Base-by-base conservation (phyloP, 2,888 invertebrate genomes). In the Drosophila gaucha region DNA sequence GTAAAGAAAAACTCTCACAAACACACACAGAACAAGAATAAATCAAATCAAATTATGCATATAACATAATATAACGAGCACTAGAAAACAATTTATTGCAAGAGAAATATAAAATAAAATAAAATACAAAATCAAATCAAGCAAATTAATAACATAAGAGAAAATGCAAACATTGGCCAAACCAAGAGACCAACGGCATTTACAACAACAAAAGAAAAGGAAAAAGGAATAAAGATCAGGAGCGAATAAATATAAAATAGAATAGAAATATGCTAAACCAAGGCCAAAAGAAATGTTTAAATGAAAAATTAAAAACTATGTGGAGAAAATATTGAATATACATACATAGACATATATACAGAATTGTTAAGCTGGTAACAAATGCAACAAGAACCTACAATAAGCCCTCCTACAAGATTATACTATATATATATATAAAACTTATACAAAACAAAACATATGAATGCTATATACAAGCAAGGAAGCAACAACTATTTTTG, bases 151-250 rank as follows among this genome's bases (percentile, higher is more conserved):
- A 43, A n/a, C 26, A 24, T n/a, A 55, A 39, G 38, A 39, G 18
- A 14, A 65, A 76, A 76, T 72, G 62, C 77, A 44, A 80, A 67
- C 58, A 60, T 85, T 85, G 86, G 67, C 71, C 71, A 70, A 65
- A 78, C 44, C 39, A 66, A 65, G 57, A 77, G 80, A 80, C 86
- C 80, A 80, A 80, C 63, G 36, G 80, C 86, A 80, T 86, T 71
- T 74, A 60, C 58, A 46, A 72, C 33, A 47, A 60, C 30, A 52
- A 55, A 30, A 9, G 30, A 39, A 12, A 41, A n/a, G 26, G 10
- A 12, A 4, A 38, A 46, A 50, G 28, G n/a, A n/a, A n/a, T n/a
- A n/a, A n/a, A 51, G 39, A 60, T 43, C 52, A 57, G 20, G 66
- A n/a, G 28, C 14, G 14, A 12, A 64, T 26, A 14, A 28, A 28